These are phyloP conservation scores for Desmophyllum pertusum DNA, from an alignment of 92 coral and sea anemone genomes.

Conservation along the genomic window DNA sequence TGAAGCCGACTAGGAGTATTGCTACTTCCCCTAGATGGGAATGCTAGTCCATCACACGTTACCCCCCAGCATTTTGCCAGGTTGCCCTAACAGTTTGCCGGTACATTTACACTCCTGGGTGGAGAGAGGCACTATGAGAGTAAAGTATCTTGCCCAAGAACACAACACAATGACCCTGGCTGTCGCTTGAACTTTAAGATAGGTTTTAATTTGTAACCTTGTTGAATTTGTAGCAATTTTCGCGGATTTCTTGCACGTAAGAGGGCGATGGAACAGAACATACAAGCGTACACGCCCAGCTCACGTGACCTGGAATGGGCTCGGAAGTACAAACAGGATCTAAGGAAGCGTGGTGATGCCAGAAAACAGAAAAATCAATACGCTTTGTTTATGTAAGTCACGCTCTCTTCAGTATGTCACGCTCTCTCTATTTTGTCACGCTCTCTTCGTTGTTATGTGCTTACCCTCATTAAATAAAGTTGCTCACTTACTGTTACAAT, in stretches of 20 bases:
- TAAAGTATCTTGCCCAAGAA: no score
- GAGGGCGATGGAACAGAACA: constrained; percentile 70
- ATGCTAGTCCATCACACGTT: no score
- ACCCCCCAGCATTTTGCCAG: no score
- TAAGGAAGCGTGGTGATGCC: constrained; percentile 75
- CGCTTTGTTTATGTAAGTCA: constrained; percentile 75
- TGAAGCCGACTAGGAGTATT: no score
- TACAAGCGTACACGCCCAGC: constrained; percentile 76
- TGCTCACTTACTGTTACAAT: no score
- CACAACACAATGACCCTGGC: no score
- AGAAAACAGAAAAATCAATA: constrained; percentile 85
- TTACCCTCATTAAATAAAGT: no score
- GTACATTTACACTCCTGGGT: no score
- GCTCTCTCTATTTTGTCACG: neutral
- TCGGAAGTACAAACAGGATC: constrained; percentile 84
- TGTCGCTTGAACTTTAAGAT: neutral
- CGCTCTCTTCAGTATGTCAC: neutral
- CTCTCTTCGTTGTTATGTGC: no score
- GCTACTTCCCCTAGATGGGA: no score
- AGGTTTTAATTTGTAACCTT: neutral
- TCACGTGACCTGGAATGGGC: constrained; percentile 95
- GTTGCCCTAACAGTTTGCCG: no score
- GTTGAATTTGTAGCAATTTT: constrained; percentile 68
- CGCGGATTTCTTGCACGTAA: constrained; percentile 96
- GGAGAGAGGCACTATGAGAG: no score